Evolutionary conservation across 2,888 invertebrate genomes (phyloP), one percentile per base, ranked within the genome.

Genomic region (Eretmocerus hayati): DNA sequence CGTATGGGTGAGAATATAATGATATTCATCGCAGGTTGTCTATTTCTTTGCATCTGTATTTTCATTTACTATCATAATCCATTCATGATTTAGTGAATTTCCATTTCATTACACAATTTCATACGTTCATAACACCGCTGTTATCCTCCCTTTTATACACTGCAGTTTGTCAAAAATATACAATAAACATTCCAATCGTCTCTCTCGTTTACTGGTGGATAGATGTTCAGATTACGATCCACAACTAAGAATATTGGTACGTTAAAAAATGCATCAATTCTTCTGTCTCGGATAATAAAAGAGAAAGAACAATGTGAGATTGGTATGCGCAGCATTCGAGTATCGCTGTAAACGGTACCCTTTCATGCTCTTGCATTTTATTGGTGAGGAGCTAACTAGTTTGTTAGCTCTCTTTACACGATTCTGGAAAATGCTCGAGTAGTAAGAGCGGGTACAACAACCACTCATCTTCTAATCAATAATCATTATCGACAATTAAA

Each of bases 401-500:
- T 39, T 13, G 48, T 48, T 23, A 41, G 16, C 23, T 31, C 49
- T 58, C 55, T 58, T 32, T 32, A 37, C 44, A 36, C 41, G 45
- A 53, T 53, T 53, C 42, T 47, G 50, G 45, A 45, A 57, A 59
- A 60, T 57, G 58, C 58, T 58, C 61, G 58, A 59, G 62, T 53
- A 2, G 56, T 60, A 59, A 60, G 58, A 56, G 60, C 57, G 57
- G 50, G 47, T 50, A 44, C 60, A 64, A 67, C 64, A 67, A 64
- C 60, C 59, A 63, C 61, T 62, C 57, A 58, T 58, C 58, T 59
- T 39, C 62, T 65, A 59, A 60, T 65, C 59, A 62, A 64, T 60
- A 65, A 64, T 64, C 63, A 64, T 66, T 50, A 50, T 42, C 62
- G 57, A 64, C 69, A 68, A 70, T 67, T 68, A 50, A 50, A 61